Evolutionary conservation across 2,113 vertebrate species (phyloP), one percentile per base, ranked within the genome.

Genomic region (Bothrops jararaca): DNA sequence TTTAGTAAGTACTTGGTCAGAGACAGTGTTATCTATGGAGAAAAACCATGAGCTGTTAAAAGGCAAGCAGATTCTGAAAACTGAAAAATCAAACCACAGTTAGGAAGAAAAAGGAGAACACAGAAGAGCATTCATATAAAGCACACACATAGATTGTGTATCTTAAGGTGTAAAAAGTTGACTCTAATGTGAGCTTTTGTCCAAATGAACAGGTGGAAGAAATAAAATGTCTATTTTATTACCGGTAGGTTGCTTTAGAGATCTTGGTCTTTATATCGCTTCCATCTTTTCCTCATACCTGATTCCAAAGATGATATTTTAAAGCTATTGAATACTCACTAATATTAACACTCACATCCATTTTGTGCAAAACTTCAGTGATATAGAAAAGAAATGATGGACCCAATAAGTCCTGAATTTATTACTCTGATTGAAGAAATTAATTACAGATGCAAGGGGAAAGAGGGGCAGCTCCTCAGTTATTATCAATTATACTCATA

Each of bases 341-440:
- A 45, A 86, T 86, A 57, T 80, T 85, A 29, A 86, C 87, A 86
- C 86, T 91, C 85, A 80, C 87, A 89, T 87, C 88, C 20, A 24
- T 90, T 92, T 86, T 42, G 86, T 85, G 89, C 39, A 91, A 91
- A 89, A 52, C 54, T 18, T 88, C 86, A 89, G 29, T 58, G 85
- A 89, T 22, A 4, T n/a, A 48, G 74, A 86, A 92, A 86, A 42
- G 88, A 69, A 89, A 56, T 74, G 57, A 90, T 50, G 57, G 74
- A 45, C 69, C 48, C 39, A 39, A 69, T 92, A 90, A 92, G 48
- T 69, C 86, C 18, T 29, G 6, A 92, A n/a, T 85, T 92, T 93
- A 60, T 86, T 45, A 86, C 56, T 89, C 56, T 91, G 60, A 58
- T 53, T 92, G 22, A 90, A 90, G 23, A 86, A 60, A 92, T 90